Evolutionary conservation across 2,113 vertebrate genomes (phyloP).

Genomic region (Onychorhynchus coronatus): DNA sequence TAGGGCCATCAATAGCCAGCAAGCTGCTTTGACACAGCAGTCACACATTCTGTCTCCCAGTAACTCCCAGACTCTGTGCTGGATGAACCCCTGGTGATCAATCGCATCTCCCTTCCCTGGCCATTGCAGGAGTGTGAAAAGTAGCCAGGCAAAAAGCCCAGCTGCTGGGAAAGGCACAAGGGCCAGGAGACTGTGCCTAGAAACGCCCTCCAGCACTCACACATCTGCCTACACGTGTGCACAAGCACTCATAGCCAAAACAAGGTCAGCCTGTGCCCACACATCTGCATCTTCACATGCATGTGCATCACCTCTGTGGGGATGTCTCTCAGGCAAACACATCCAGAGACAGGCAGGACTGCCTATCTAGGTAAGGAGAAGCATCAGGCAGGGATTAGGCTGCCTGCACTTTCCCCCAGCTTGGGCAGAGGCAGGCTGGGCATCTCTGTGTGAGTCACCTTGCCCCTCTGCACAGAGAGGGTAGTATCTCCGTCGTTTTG

Average conservation of each 20-base stretch:
- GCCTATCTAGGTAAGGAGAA: background rate
- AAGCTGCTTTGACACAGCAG: background rate
- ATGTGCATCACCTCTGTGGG: fast-evolving
- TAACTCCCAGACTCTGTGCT: background rate
- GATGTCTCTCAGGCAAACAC: background rate
- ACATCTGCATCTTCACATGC: background rate
- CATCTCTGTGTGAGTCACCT: background rate
- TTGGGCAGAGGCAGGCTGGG: background rate
- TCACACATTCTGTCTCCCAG: background rate
- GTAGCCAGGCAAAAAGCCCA: background rate
- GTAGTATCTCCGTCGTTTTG: background rate
- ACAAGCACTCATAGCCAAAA: background rate
- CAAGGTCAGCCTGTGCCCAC: background rate
- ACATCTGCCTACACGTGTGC: fast-evolving
- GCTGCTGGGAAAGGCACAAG: background rate
- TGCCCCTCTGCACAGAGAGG: background rate
- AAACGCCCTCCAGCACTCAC: background rate
- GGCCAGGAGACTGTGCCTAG: background rate
- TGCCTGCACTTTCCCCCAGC: background rate
- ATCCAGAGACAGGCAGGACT: background rate
- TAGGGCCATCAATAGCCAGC: background rate
- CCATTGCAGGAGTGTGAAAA: background rate
- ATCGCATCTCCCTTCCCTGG: background rate
- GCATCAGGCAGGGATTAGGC: background rate
- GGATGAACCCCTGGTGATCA: background rate